phyloP scores from a whole-genome alignment of 2,113 vertebrate species.

The Peromyscus maniculatus region DNA sequence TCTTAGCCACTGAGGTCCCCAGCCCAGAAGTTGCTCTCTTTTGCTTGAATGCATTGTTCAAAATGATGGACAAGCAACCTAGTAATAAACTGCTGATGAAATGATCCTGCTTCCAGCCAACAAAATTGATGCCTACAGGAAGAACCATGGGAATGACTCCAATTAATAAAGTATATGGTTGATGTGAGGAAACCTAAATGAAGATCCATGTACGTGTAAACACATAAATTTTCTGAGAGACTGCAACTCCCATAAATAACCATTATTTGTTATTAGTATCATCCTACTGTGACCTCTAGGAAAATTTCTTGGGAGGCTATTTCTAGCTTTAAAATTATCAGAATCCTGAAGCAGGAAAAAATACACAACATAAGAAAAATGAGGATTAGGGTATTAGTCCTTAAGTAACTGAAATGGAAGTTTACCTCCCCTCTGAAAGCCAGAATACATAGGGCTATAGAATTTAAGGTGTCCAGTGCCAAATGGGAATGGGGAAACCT shows the following conservation, averaged over 20 bases:
- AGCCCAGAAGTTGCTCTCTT: background rate
- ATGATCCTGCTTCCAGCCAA: background rate
- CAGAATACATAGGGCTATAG: background rate
- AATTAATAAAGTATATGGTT: background rate
- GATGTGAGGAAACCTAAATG: background rate
- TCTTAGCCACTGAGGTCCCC: background rate
- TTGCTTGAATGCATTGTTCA: background rate
- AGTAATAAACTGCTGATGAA: background rate
- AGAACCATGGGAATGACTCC: background rate
- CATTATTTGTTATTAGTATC: slow-evolving; percentile 33
- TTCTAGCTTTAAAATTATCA: background rate
- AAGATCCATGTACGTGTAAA: background rate
- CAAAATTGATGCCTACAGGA: background rate
- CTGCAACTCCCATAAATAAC: slow-evolving; percentile 36
- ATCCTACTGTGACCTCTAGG: background rate
- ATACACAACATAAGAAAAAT: background rate
- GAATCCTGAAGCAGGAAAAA: background rate
- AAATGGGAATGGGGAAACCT: background rate
- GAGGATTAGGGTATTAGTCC: background rate
- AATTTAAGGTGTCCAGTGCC: background rate
- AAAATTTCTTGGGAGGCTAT: background rate
- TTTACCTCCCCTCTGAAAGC: background rate
- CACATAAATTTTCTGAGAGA: background rate
- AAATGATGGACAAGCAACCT: background rate
- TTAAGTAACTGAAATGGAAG: background rate